These are phyloP conservation scores for Drosophila tani DNA, from an alignment of 1,140 invertebrate genomes.

Conservation along the genomic window DNA sequence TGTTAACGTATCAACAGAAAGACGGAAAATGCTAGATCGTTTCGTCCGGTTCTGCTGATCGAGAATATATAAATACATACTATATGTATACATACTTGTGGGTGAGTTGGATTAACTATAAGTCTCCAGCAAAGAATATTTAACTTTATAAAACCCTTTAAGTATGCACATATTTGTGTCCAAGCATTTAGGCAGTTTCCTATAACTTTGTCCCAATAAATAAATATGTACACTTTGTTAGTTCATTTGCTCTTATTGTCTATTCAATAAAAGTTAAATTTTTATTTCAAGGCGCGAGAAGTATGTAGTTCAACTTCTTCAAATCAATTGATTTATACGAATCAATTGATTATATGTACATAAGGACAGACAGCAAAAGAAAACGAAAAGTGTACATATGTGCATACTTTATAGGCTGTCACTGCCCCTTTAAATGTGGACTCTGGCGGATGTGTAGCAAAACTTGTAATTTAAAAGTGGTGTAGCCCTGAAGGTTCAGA, in stretches of 20 bases:
- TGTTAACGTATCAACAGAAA: too few species aligned
- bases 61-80: too few species aligned
- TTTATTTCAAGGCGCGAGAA: not conserved
- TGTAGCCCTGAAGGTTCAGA: not conserved
- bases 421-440: not conserved
- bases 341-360: slow-evolving; percentile 5
- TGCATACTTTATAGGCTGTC: not conserved
- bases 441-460: not conserved
- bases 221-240: too few species aligned
- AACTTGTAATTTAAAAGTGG: not conserved
- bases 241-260: too few species aligned
- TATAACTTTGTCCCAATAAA: not conserved
- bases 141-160: too few species aligned
- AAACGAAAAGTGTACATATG: not conserved
- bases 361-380: not conserved
- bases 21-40: too few species aligned
- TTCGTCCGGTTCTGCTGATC: too few species aligned
- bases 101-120: too few species aligned
- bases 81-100: too few species aligned
- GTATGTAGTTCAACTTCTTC: not conserved
- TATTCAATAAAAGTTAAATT: not conserved
- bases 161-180: too few species aligned
- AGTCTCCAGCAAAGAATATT: too few species aligned
- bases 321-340: not conserved
- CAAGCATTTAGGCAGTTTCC: not conserved